Evolutionary conservation across 2,113 vertebrate genomes (phyloP).

Genomic region (Cygnus buccinator): DNA sequence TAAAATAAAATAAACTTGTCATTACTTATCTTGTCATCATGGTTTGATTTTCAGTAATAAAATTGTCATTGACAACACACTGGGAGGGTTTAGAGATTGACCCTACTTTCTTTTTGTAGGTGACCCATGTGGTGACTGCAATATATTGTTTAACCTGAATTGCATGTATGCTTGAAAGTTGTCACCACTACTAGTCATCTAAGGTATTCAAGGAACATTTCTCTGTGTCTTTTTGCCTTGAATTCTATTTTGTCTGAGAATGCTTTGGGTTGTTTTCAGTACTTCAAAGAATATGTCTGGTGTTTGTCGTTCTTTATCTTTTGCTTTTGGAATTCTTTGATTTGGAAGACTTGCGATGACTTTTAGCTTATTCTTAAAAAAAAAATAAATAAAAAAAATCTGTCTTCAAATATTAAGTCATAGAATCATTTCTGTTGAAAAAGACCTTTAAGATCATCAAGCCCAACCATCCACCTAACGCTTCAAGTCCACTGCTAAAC

Average conservation of each 20-base stretch:
- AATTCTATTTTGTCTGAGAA: background rate
- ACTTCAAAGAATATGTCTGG: background rate
- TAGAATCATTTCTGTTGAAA: too few species aligned
- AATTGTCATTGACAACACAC: background rate
- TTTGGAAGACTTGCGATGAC: background rate
- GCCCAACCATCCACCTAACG: background rate
- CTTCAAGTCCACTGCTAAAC: background rate
- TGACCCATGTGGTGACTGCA: background rate
- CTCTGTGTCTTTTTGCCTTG: background rate
- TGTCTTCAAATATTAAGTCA: background rate
- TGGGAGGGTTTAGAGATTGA: background rate
- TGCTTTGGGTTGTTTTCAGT: background rate
- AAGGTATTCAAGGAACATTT: background rate
- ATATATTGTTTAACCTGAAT: constrained; percentile 2
- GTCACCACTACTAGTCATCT: background rate
- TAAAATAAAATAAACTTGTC: background rate
- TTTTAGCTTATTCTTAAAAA: background rate
- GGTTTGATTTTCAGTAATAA: background rate
- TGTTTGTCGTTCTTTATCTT: background rate
- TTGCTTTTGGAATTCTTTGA: background rate
- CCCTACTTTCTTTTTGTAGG: background rate
- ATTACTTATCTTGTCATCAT: background rate
- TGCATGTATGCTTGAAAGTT: background rate
- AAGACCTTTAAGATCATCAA: background rate
- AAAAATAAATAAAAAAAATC: background rate